Evolutionary conservation across 1,140 invertebrate species (phyloP), one percentile per base, ranked within the genome.

Genomic region (Drosophila setifemur): DNA sequence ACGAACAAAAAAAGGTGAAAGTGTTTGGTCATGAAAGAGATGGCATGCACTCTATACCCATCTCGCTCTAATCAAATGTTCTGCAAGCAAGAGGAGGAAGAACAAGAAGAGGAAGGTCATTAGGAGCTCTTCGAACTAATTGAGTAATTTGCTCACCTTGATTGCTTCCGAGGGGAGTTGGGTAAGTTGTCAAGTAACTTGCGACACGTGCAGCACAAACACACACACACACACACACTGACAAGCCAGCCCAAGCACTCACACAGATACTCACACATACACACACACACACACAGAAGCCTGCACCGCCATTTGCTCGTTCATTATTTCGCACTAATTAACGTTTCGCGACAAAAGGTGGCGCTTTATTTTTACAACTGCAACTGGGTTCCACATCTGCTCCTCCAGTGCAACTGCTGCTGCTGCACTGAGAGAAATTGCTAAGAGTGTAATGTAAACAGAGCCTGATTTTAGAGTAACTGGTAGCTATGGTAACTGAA

Each of bases 311-410:
- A 64, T 52, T 42, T 54, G 50, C 57, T 44, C 68, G 48, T 85
- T 85, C 60, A 85, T 85, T 85, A 85, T 85, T 85, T 71, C 66
- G 79, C 79, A 85, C 79, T 83, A 85, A 83, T 83, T 83, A 83
- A 85, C 58, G 70, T 67, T 71, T 63, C 66, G 79, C 79, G 81
- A 85, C 74, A 83, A 85, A 83, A 75, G 79, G 70, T 74, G 58
- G 37, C 58, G 43, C 57, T 54, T 60, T 69, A 60, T 48, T 61
- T 63, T 53, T 69, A 53, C 69, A 63, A 72, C 55, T 50, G 66
- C 43, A 43, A 40, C 39, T 48, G 45, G 19, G 25, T 33, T 43
- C 43, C 21, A 35, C 37, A 44, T 39, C 47, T 33, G 21, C 42
- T 52, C 4, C 31, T 12, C 3, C 3, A 18, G 33, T 50, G 39